These are phyloP conservation scores for Apteryx mantelli DNA, from an alignment of 2,113 vertebrate species.

Conservation along the genomic window DNA sequence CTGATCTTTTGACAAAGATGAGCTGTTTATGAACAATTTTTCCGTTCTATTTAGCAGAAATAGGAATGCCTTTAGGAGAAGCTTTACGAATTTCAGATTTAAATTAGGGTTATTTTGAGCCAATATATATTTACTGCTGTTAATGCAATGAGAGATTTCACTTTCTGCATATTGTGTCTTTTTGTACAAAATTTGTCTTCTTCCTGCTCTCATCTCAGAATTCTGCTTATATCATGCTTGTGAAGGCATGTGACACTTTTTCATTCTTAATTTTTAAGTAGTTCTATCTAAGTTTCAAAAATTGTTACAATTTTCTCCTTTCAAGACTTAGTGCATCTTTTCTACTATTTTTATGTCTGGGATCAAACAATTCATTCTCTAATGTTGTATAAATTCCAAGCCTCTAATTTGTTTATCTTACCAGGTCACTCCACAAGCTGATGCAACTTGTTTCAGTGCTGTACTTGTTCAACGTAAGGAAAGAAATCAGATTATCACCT, in stretches of 20 bases:
- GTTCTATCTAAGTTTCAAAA: background rate
- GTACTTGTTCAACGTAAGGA: background rate
- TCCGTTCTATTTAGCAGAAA: background rate
- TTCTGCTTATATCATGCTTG: fast-evolving
- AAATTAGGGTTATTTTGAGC: background rate
- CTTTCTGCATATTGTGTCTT: background rate
- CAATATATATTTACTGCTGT: background rate
- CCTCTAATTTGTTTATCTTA: background rate
- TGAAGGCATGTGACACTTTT: background rate
- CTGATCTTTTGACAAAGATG: background rate
- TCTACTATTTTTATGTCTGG: background rate
- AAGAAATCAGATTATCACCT: background rate
- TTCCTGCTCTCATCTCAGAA: background rate
- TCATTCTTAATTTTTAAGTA: background rate
- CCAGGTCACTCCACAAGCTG: background rate
- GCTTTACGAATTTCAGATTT: background rate
- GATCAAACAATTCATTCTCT: background rate
- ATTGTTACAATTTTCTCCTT: background rate
- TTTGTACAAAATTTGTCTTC: background rate
- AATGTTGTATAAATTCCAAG: background rate
- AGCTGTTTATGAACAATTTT: background rate
- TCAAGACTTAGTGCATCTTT: background rate
- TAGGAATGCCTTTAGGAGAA: background rate
- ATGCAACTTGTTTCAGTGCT: background rate
- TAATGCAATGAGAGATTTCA: background rate